These are phyloP conservation scores for Drosophila equinoxialis DNA, from an alignment of 1,140 invertebrate species.

Conservation along the genomic window DNA sequence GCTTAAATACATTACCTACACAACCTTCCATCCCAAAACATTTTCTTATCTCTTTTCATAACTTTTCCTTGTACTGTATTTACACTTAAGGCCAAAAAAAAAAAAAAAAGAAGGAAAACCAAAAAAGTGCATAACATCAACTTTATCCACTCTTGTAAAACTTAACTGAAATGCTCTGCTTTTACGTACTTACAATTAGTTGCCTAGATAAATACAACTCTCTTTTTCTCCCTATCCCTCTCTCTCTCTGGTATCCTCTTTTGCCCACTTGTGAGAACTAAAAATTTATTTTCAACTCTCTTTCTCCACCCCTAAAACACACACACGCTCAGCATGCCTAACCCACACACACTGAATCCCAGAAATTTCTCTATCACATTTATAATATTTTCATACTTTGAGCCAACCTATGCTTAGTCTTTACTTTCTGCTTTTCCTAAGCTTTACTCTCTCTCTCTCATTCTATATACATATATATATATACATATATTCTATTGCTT, in stretches of 20 bases:
- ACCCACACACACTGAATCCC: conserved; percentile 14
- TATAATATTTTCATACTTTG: conserved; percentile 15
- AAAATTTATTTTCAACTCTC: conserved; percentile 43
- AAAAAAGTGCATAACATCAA: conserved; percentile 51
- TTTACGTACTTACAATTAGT: conserved; percentile 76
- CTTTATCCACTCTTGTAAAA: conserved; percentile 54
- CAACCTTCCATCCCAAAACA: conserved; percentile 9
- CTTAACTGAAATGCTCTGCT: conserved; percentile 56
- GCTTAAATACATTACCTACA: neutral
- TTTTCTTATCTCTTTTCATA: conserved; percentile 44
- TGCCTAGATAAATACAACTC: conserved; percentile 76
- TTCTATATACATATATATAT: no score
- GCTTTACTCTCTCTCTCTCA: conserved; percentile 21
- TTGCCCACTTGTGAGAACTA: conserved; percentile 27
- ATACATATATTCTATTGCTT: conserved; percentile 6
- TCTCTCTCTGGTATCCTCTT: neutral
- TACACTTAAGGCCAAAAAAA: conserved; percentile 52
- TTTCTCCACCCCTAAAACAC: conserved; percentile 11
- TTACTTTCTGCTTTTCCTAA: conserved; percentile 30
- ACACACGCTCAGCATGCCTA: conserved; percentile 44
- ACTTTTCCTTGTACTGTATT: conserved; percentile 51
- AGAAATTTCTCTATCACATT: conserved; percentile 25
- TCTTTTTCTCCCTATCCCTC: conserved; percentile 22
- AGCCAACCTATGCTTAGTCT: conserved; percentile 27
- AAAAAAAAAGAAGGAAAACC: neutral